Percentiles rank a stretch among this genome's conserved stretches.
phyloP scores from a whole-genome alignment of 2,888 invertebrate species.

The Abscondita cerata region DNA sequence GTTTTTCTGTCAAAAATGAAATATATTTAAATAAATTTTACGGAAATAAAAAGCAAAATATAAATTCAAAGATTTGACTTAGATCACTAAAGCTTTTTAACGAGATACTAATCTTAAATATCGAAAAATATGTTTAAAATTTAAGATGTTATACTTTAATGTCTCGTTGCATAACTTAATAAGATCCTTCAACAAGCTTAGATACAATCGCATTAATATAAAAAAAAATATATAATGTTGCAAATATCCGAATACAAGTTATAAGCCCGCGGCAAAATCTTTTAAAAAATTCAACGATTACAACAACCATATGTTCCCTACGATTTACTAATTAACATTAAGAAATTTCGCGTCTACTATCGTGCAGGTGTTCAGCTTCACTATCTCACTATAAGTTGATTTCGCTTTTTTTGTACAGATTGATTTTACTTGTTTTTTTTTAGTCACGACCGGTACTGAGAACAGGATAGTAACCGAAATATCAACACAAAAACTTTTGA shows the following conservation, averaged over 20 bases:
- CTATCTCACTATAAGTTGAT: conserved; percentile 44
- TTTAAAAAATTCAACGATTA: conserved; percentile 22
- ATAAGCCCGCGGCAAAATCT: neutral
- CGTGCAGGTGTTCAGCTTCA: conserved; percentile 51
- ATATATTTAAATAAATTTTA: no score
- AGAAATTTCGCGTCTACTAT: conserved; percentile 40
- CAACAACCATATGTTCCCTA: conserved; percentile 30
- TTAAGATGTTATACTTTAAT: no score
- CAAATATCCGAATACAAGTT: neutral
- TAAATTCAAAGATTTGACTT: no score
- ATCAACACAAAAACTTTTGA: neutral
- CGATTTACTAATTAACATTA: conserved; percentile 44
- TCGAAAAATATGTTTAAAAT: no score
- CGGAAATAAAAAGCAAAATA: no score
- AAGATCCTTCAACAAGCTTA: no score
- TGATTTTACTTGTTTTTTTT: conserved; percentile 43
- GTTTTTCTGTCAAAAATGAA: no score
- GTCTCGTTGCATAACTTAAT: no score
- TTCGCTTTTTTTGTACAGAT: conserved; percentile 43
- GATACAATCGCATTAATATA: neutral
- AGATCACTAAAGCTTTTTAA: no score
- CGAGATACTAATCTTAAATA: no score
- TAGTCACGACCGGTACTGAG: conserved; percentile 46
- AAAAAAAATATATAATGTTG: conserved; percentile 3
- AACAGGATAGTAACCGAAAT: no score